Base-by-base conservation (phyloP, 1,140 invertebrate species). In the Drosophila triauraria region DNA sequence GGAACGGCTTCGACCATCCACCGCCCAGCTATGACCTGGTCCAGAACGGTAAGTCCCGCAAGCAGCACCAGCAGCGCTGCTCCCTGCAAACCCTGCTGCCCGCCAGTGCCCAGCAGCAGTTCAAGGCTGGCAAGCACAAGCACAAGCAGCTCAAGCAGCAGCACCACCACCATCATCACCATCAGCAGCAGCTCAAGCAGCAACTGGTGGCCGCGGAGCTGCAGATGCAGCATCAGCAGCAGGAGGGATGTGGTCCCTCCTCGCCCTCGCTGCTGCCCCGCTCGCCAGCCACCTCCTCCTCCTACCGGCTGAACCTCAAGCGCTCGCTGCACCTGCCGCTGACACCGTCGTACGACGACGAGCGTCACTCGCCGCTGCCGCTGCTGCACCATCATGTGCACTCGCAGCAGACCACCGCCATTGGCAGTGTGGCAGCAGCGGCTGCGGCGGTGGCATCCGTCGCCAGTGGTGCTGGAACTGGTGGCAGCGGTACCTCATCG, bases 11-110 rank as follows among this genome's bases (percentile, higher is more conserved):
- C 58, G 92, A 93, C 63, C 76, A 83, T 23, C 85, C 91, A 72
- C 91, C 92, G 68, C 91, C 92, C 78, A 93, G 92, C 76, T 93
- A 93, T 63, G 92, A 93, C 60, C 90, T 92, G 74, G 80, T 93
- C 58, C 91, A 93, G 69, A 93, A 93, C 67, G 92, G 92, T 93
- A 93, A 93, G 92, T 87, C 83, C 44, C 92, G 82, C 59, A 70
- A 87, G 42, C 84, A 88, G 80, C 91, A 92, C 63, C 84, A 91
- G 51, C 91, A 92, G 65, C 86, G 82, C 61, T 91, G 90, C 84
- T 92, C 91, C 64, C 77, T 92, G 59, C 90, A 92, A 76, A 92
- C 90, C 32, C 74, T 91, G 74, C 77, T 91, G 76, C 88, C 88
- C 27, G 78, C 90, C 67, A 91, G 82, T 44, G 87, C 87, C 51